Evolutionary conservation across 2,888 invertebrate species (phyloP).

Genomic region (Lasioglossum pauxillum): DNA sequence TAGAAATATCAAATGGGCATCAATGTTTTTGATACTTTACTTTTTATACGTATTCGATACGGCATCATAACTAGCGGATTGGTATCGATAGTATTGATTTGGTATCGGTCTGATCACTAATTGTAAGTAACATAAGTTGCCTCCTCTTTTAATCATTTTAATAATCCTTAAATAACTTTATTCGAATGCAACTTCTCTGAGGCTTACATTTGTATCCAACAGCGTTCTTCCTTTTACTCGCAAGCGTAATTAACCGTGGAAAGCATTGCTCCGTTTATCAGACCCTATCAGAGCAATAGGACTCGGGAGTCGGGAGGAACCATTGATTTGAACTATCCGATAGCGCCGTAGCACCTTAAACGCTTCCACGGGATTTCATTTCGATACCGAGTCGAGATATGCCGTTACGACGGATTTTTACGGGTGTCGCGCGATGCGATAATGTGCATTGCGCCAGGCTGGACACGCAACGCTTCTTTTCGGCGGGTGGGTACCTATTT

Average conservation of each 20-base stretch:
- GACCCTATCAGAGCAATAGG: neutral
- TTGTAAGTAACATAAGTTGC: no score
- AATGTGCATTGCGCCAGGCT: neutral
- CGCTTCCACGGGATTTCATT: slow-evolving; percentile 41
- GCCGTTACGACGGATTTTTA: slow-evolving; percentile 27
- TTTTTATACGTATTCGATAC: no score
- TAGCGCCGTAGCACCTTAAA: neutral
- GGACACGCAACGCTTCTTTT: slow-evolving; percentile 10
- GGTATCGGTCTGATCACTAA: no score
- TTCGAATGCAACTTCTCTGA: neutral
- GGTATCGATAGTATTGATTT: no score
- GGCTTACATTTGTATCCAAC: neutral
- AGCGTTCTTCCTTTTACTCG: neutral
- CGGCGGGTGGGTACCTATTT: neutral
- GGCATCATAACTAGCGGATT: no score
- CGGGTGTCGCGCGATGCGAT: slow-evolving; percentile 9
- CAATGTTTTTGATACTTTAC: no score
- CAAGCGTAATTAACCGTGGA: neutral
- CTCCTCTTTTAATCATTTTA: no score
- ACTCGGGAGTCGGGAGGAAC: neutral
- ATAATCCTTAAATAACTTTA: no score
- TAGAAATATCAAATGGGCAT: no score
- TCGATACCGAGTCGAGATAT: slow-evolving; percentile 41
- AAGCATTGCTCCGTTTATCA: neutral
- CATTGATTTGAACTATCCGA: slow-evolving; percentile 1